Percentiles rank a stretch among this genome's conserved stretches.
phyloP scores from a whole-genome alignment of 2,113 vertebrate genomes.

The Oryzias celebensis region DNA sequence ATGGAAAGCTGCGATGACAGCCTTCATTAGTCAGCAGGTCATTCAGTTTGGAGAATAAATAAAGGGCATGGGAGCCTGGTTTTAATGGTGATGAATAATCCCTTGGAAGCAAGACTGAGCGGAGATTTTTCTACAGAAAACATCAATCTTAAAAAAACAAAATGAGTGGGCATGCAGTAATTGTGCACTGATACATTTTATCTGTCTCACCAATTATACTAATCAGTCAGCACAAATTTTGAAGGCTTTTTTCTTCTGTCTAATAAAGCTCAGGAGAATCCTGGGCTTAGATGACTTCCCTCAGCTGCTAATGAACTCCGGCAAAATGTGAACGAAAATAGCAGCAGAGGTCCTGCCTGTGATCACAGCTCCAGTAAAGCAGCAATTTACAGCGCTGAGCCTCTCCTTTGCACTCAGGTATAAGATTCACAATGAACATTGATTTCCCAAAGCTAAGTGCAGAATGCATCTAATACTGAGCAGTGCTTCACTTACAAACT shows the following conservation, averaged over 20 bases:
- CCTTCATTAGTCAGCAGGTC: slow-evolving; percentile 56
- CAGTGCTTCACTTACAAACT: slow-evolving; percentile 7
- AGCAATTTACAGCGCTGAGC: slow-evolving; percentile 28
- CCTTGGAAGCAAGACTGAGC: slow-evolving; percentile 16
- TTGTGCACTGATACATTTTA: slow-evolving; percentile 5
- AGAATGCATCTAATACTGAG: slow-evolving; percentile 37
- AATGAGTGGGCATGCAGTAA: slow-evolving; percentile 13
- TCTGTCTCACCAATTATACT: slow-evolving; percentile 10
- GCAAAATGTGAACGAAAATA: slow-evolving; percentile 29
- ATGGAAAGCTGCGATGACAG: slow-evolving; percentile 46
- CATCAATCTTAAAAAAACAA: slow-evolving; percentile 16
- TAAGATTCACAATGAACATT: slow-evolving; percentile 38
- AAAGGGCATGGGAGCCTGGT: slow-evolving; percentile 31
- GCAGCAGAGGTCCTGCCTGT: slow-evolving; percentile 24
- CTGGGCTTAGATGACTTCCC: slow-evolving; percentile 19
- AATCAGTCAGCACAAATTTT: slow-evolving; percentile 13
- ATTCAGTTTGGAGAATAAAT: slow-evolving; percentile 37
- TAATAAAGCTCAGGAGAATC: slow-evolving; percentile 17
- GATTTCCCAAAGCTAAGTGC: slow-evolving; percentile 45
- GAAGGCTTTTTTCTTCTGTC: slow-evolving; percentile 7
- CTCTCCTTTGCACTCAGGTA: slow-evolving; percentile 31
- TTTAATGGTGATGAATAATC: slow-evolving; percentile 57
- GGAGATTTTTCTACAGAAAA: slow-evolving; percentile 18
- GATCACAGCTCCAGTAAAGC: slow-evolving; percentile 36
- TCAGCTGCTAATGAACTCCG: slow-evolving; percentile 31